Percentiles rank a stretch among this genome's conserved stretches.
phyloP scores from a whole-genome alignment of 2,113 vertebrate genomes.

The Pterophyllum scalare region DNA sequence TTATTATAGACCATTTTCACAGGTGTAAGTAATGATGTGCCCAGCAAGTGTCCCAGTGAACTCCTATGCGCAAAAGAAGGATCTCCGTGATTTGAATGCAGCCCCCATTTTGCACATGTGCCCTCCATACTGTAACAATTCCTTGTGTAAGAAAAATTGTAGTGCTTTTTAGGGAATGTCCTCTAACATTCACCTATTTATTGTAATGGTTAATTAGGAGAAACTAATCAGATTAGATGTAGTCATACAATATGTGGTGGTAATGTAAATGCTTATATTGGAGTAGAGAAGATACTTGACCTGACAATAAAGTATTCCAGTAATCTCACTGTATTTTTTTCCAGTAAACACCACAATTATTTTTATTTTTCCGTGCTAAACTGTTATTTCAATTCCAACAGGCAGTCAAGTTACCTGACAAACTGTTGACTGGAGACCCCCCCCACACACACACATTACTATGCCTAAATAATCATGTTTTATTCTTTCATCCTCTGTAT shows the following conservation, averaged over 20 bases:
- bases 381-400: neutral
- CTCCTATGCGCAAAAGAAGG: neutral
- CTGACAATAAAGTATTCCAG: neutral
- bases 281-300: neutral
- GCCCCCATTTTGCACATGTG: no score
- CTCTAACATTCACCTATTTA: no score
- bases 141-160: no score
- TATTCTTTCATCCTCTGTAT: neutral
- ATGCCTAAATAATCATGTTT: neutral
- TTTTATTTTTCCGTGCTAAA: neutral
- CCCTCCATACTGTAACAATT: no score
- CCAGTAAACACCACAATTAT: neutral
- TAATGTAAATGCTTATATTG: neutral
- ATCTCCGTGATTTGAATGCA: no score
- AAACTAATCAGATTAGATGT: neutral
- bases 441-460: neutral
- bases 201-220: no score
- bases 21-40: constrained; percentile 2
- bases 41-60: neutral
- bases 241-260: neutral
- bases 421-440: neutral
- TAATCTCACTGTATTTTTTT: neutral
- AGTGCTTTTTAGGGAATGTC: no score
- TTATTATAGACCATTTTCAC: neutral
- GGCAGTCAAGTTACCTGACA: neutral